Evolutionary conservation across 1,140 invertebrate genomes (phyloP), one percentile per base, ranked within the genome.

Genomic region (Bombus turneri): DNA sequence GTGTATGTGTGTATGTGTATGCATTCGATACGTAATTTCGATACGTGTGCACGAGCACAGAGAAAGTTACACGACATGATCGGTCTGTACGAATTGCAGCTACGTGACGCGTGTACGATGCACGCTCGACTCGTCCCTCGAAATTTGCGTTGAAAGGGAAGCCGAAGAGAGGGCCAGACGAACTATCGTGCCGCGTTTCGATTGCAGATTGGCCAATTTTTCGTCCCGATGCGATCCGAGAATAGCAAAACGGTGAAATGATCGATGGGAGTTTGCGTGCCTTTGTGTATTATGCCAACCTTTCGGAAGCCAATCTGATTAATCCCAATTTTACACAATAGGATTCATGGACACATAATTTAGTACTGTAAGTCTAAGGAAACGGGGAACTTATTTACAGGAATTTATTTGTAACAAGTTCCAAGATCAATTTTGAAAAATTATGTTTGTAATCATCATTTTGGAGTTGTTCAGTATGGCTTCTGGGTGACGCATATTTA

Each of bases 81-180:
- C 81, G 89, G 75, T 77, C 88, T 78, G 82, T 84, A 74, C 88
- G 90, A 91, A 91, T 91, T 87, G 88, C 82, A 86, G 72, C 62
- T 90, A 91, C 88, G 87, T 89, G 88, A 89, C 82, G 80, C 75
- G 86, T 83, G 83, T 88, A 76, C 86, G 68, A 53, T 53, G 47
- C 47, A 53, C 47, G 18, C 47, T 53, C 47, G 47, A 31, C 41
- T 66, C 53, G 75, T 81, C 74, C 78, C 72, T 53, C 59, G 83
- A 88, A 83, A 88, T 80, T 89, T 68, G 41, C 86, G 79, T 85
- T 83, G 80, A 87, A 85, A 69, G 62, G 59, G 76, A 43, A 43
- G 15, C 73, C 73, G 64, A 71, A 75, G 71, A 43, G 59, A 37
- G 75, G 28, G 31, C 80, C 84, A 64, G 74, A 69, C 62, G 25